Conservation (phyloP, 2,797 vertebrate species). For the Sphenopsis melanotis region DNA sequence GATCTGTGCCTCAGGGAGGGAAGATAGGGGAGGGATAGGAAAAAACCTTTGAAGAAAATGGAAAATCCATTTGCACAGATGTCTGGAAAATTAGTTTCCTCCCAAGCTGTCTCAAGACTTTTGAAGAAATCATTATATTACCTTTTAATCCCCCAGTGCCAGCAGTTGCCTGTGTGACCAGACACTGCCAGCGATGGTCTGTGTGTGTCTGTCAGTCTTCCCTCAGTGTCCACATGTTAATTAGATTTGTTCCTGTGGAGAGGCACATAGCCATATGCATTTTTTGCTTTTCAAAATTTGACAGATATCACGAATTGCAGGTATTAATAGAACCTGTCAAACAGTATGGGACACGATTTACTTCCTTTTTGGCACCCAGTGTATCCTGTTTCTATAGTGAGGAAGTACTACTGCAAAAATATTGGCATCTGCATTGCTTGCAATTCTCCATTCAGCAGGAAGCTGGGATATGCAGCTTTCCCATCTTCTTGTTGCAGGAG, state of each 20-base stretch:
- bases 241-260: conserved; percentile 3
- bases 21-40: background rate
- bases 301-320: background rate
- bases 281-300: background rate
- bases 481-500: background rate
- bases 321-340: conserved; percentile 1
- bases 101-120: background rate
- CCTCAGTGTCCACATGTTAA: background rate
- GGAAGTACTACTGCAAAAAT: background rate
- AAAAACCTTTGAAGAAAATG: conserved; percentile 28
- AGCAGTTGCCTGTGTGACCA: background rate
- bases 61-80: conserved; percentile 35
- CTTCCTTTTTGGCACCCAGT: background rate
- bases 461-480: background rate
- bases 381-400: background rate
- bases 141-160: conserved; percentile 23
- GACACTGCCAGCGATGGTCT: background rate
- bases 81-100: conserved; percentile 56
- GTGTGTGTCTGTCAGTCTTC: background rate
- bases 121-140: conserved; percentile 39
- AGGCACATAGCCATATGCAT: background rate
- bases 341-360: background rate
- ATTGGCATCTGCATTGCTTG: background rate
- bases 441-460: background rate
- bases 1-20: background rate